Evolutionary conservation across 2,113 vertebrate genomes (phyloP), one percentile per base, ranked within the genome.

Genomic region (Noctilio leporinus): DNA sequence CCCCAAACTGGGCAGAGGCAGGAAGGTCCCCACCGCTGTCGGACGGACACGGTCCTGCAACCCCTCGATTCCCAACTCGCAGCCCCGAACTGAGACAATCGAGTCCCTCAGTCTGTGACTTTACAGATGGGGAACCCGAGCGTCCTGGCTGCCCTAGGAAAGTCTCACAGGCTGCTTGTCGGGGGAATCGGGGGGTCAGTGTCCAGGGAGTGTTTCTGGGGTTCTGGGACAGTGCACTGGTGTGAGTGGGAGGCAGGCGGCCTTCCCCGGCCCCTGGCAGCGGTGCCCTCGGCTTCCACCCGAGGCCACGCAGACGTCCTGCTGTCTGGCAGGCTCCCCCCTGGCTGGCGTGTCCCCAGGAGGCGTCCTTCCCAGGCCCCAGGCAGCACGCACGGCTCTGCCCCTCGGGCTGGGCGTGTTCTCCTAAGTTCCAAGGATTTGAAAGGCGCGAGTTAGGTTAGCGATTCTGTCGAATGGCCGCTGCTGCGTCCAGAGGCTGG

Each of bases 31-130:
- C 30, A 12, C 2, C n/a, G n/a, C n/a, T n/a, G n/a, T n/a, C n/a
- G n/a, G n/a, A n/a, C n/a, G n/a, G 43, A 6, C 24, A 0, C 0
- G 4, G 70, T 33, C 7, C 57, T 17, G 20, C 26, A 33, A 45
- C 38, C 33, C 43, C 33, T 14, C 2, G 45, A 43, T 43, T 62
- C 84, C 33, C 2, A 7, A 85, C 57, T 65, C 59, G 28, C 17
- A 47, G 15, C 53, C 53, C 14, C 69, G 89, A 47, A 67, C 40
- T 22, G 53, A 65, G n/a, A 59, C 12, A 38, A 43, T 8, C 33
- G 19, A 72, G 45, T 14, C 26, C 4, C 26, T 11, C 6, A 22
- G 16, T 20, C 9, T 59, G 45, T 51, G 28, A n/a, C 26, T 24
- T 55, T 10, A 59, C 14, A 5, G 77, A 17, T 24, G 35, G 62